Base-by-base conservation (phyloP, 2,888 invertebrate genomes). In the Caenorhabditis japonica region DNA sequence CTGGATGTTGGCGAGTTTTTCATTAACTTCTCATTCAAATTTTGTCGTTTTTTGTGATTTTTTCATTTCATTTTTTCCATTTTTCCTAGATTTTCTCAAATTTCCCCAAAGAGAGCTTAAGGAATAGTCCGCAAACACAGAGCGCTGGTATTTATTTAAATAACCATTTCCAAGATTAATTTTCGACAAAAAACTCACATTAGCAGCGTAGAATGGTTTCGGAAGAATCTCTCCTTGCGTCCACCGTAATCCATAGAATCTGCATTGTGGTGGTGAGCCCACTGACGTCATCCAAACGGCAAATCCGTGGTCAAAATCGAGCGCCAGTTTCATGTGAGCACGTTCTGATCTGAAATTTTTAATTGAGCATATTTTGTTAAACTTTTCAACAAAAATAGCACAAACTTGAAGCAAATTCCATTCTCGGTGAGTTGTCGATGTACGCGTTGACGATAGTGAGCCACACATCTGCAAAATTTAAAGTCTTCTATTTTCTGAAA, bases 241-340 rank as follows among this genome's bases (percentile, higher is more conserved):
- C 39, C 55, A 64, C 15, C 46, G 34, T 27, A 75, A 64, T 10
- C 60, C 15, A 25, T 71, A 78, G 44, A 64, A 75, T 27, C 77
- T 74, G 56, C 84, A 85, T 13, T 74, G 68, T 2, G 81, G 76
- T 17, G 80, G 75, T 7, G 53, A 27, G 2, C 47, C 51, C 3
- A 46, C 12, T 10, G 75, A 62, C 12, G 79, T 82, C 39, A 83
- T 61, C 79, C 80, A 85, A 38, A 83, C 83, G 2, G 70, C 76
- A 44, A 85, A 85, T 2, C 85, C 85, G 39, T 77, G 41, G 19
- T 82, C 83, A 1, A 81, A 75, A 43, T 75, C 71, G 4, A 84
- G 30, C 23, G 75, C 59, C 19, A 84, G 71, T 8, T 38, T 44
- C n/a, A 72, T 46, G 27, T 71, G 70, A 12, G 77, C 27, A 21